Evolutionary conservation across 1,140 invertebrate genomes (phyloP), one percentile per base, ranked within the genome.

Genomic region (Babylonia areolata): DNA sequence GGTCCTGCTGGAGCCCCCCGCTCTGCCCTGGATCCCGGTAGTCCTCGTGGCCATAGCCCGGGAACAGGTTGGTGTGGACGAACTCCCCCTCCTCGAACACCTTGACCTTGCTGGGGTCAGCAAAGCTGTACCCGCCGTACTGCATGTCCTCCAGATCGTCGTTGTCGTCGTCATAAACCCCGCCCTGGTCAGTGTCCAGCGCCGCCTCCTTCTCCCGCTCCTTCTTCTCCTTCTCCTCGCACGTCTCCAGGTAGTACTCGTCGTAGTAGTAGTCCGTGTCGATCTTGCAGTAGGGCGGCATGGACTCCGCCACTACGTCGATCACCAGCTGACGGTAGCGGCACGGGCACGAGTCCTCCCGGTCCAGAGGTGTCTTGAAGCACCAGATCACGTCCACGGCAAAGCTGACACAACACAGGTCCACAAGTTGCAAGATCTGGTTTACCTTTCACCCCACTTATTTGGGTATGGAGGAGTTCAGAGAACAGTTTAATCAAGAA

Each of bases 181-280:
- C 20, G 35, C 3, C 3, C 17, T 0, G 9, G 75, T 39, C 23
- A 1, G 9, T 15, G 33, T 15, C 37, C 23, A 1, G 9, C 35
- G 33, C 35, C 37, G 31, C 28, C 71, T 35, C 31, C 5, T n/a
- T n/a, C 31, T 37, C 9, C 31, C 35, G 31, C 33, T 37, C 31
- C n/a, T 37, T 28, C n/a, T 15, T 5, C 33, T 33, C 20, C 3
- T 28, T 17, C 35, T 39, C 75, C 35, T 15, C 37, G 75, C 35
- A 35, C 2, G 6, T 37, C 6, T 77, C 75, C 75, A 40, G 17
- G 75, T 77, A 39, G 75, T 39, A 39, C 12, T 73, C 31, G 37
- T 73, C 28, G 71, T 73, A 73, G 71, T 77, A 77, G 75, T 77
- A 77, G 17, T 77, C 75, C 37, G 37, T 37, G 75, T 77, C 75